Evolutionary conservation across 2,113 vertebrate genomes (phyloP).

Genomic region (Tachuris rubrigastra): DNA sequence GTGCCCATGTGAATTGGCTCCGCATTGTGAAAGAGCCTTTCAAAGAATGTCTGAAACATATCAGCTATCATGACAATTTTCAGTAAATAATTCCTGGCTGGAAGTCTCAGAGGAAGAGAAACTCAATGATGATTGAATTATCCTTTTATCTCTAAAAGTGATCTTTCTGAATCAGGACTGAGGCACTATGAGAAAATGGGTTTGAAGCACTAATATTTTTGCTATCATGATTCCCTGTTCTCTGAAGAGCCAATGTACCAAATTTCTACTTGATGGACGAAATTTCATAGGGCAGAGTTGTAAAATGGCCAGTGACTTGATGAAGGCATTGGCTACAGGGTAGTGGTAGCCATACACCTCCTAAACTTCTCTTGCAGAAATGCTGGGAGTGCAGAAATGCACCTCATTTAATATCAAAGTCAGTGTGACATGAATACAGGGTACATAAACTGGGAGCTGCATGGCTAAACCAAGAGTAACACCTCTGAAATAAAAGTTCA

Average conservation of each 20-base stretch:
- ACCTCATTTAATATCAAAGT: neutral
- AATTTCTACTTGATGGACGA: neutral
- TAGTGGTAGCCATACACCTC: neutral
- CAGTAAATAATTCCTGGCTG: constrained; percentile 1
- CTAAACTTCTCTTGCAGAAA: neutral
- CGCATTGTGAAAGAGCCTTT: neutral
- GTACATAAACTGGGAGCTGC: neutral
- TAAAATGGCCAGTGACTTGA: neutral
- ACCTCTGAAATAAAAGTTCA: rapidly evolving
- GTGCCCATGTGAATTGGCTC: neutral
- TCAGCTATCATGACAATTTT: constrained; percentile 36
- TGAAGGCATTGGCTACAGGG: neutral
- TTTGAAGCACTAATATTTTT: neutral
- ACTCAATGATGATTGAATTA: constrained; percentile 49
- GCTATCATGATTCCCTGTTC: neutral
- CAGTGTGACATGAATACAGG: neutral
- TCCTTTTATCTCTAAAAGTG: constrained; percentile 16
- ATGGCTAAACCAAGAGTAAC: neutral
- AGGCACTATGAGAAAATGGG: neutral
- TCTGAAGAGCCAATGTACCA: neutral
- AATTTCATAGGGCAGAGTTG: neutral
- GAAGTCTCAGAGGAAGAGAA: constrained; percentile 31
- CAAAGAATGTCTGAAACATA: constrained; percentile 10
- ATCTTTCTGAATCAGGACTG: neutral
- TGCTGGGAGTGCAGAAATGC: neutral